Percentiles rank a stretch among this genome's conserved stretches.
Evolutionary conservation across 2,888 invertebrate species (phyloP).

Genomic region (Xestobium rufovillosum): DNA sequence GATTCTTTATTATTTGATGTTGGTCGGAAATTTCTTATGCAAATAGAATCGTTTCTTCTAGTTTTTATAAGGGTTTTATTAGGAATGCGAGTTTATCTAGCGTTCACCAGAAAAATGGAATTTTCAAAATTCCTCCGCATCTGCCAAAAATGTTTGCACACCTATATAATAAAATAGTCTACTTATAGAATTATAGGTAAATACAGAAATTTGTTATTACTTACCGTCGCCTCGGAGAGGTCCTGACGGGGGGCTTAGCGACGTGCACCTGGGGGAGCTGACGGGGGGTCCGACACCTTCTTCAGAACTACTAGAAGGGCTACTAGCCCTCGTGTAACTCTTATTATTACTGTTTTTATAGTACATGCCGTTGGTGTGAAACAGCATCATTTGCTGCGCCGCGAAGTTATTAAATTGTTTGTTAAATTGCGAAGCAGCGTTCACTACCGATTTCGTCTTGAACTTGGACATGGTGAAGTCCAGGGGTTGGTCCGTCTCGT

Average conservation of each 20-base stretch:
- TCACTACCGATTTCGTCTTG: slow-evolving; percentile 38
- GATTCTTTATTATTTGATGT: too few species aligned
- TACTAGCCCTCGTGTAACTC: slow-evolving; percentile 37
- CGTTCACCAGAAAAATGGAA: too few species aligned
- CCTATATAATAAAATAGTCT: too few species aligned
- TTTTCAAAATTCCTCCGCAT: too few species aligned
- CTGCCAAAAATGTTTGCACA: too few species aligned
- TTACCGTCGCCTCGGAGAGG: slow-evolving; percentile 42
- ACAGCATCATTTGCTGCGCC: slow-evolving; percentile 40
- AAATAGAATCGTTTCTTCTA: too few species aligned
- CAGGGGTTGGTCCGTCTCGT: slow-evolving; percentile 55
- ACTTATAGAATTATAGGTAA: slow-evolving; percentile 27
- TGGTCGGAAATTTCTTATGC: too few species aligned
- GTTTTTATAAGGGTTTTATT: too few species aligned
- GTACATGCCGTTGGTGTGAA: slow-evolving; percentile 40
- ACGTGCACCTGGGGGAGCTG: slow-evolving; percentile 38
- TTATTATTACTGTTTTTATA: slow-evolving; percentile 38
- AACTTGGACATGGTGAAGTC: slow-evolving; percentile 65
- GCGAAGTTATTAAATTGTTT: slow-evolving; percentile 35
- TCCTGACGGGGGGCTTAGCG: slow-evolving; percentile 34
- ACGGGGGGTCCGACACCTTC: slow-evolving; percentile 43
- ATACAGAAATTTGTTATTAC: slow-evolving; percentile 32
- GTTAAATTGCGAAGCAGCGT: slow-evolving; percentile 39
- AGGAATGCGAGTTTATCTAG: too few species aligned
- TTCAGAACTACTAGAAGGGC: slow-evolving; percentile 42